phyloP scores from a whole-genome alignment of 1,140 invertebrate species.

The Halictus rubicundus region DNA sequence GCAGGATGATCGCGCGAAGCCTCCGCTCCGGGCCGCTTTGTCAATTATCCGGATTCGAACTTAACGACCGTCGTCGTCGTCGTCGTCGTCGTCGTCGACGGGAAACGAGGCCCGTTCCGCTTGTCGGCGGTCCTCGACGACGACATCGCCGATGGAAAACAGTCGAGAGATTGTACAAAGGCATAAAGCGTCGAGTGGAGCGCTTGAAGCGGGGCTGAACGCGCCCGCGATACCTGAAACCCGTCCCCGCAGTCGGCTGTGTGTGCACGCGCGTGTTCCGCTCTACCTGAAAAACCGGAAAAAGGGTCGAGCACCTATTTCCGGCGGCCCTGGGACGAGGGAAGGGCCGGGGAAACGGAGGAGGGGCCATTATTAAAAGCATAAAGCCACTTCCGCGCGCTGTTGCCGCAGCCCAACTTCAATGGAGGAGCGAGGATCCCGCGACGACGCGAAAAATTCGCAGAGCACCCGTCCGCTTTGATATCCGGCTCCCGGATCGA shows the following conservation, averaged over 20 bases:
- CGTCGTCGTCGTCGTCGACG: constrained; percentile 8
- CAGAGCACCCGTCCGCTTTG: too few relatives aligned
- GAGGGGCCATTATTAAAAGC: constrained; percentile 34
- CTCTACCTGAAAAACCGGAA: constrained; percentile 39
- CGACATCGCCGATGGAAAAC: constrained; percentile 28
- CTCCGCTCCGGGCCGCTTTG: constrained; percentile 16
- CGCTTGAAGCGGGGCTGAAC: constrained; percentile 11
- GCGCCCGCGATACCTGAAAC: constrained; percentile 7
- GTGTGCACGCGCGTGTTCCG: constrained; percentile 15
- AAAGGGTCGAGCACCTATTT: constrained; percentile 45
- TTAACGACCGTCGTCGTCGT: constrained; percentile 28
- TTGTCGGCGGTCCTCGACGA: neutral
- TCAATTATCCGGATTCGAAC: constrained; percentile 39
- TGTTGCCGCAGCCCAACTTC: neutral
- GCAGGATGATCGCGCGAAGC: neutral
- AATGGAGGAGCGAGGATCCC: neutral
- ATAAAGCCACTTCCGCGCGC: constrained; percentile 29
- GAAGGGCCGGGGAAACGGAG: too few relatives aligned
- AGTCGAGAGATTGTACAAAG: constrained; percentile 28
- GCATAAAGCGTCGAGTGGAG: constrained; percentile 23
- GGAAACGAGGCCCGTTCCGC: neutral
- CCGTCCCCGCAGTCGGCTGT: constrained; percentile 3
- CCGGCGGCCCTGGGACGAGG: neutral
- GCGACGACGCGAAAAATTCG: neutral
- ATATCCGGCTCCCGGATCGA: too few relatives aligned